phyloP scores from a whole-genome alignment of 2,113 vertebrate species.

The Calidris pugnax region DNA sequence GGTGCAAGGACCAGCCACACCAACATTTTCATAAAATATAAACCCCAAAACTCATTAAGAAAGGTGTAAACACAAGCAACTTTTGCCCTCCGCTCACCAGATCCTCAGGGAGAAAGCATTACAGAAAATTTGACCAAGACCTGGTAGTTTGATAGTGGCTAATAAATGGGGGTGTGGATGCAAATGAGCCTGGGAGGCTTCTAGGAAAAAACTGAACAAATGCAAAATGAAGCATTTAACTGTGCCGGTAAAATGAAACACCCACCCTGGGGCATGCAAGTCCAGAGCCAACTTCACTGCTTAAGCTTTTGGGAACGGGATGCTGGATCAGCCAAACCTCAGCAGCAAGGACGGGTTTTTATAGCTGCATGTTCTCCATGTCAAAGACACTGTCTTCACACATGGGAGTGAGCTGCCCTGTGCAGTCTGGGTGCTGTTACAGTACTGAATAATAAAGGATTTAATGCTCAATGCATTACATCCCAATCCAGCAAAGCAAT shows the following conservation, averaged over 20 bases:
- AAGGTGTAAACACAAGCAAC: neutral
- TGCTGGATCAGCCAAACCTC: neutral
- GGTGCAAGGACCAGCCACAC: neutral
- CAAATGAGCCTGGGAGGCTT: neutral
- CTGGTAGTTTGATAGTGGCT: neutral
- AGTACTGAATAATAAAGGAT: neutral
- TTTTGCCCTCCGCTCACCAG: neutral
- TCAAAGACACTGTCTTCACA: neutral
- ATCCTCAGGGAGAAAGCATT: neutral
- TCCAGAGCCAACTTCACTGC: fast-evolving
- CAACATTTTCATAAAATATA: neutral
- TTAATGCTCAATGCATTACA: neutral
- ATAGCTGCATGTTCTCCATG: neutral
- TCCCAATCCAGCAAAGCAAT: neutral
- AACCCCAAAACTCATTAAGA: neutral
- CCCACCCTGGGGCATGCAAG: neutral
- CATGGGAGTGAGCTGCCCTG: neutral
- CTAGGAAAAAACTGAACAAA: neutral
- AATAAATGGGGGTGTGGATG: neutral
- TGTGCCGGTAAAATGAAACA: neutral
- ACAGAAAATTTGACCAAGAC: neutral
- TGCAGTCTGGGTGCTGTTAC: neutral
- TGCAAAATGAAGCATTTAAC: neutral
- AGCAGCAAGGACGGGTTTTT: neutral
- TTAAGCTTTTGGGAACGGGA: neutral